phyloP scores from a whole-genome alignment of 2,797 vertebrate species.

The Oceanodroma leucorhoa region DNA sequence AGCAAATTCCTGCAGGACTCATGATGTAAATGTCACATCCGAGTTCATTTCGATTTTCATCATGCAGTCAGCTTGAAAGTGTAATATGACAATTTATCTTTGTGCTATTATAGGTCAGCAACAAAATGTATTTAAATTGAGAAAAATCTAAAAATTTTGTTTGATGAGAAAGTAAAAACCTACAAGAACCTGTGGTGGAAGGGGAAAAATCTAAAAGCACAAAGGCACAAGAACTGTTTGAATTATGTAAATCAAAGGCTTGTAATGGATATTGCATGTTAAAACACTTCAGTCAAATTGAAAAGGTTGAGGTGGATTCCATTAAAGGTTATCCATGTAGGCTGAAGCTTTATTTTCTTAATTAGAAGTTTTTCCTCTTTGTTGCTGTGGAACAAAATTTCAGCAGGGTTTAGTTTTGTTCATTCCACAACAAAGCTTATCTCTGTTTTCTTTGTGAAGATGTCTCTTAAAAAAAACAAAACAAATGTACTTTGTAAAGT shows the following conservation, averaged over 20 bases:
- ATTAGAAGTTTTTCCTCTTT: constrained; percentile 21
- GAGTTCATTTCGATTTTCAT: not conserved
- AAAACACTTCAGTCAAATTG: constrained; percentile 43
- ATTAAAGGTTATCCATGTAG: constrained; percentile 63
- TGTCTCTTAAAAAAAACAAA: not conserved
- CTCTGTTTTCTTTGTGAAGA: not conserved
- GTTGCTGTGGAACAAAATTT: not conserved
- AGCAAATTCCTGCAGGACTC: not conserved
- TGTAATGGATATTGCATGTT: constrained; percentile 39
- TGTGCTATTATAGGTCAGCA: not conserved
- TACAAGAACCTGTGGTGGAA: not conserved
- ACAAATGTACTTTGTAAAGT: not conserved
- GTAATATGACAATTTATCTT: not conserved
- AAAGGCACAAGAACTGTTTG: constrained; percentile 5
- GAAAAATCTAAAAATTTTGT: not conserved
- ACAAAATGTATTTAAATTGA: not conserved
- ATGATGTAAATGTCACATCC: not conserved
- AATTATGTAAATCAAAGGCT: constrained; percentile 47
- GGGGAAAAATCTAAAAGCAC: not conserved
- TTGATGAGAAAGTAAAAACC: not conserved
- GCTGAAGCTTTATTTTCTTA: constrained; percentile 44
- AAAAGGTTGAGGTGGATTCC: constrained; percentile 65
- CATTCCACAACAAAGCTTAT: not conserved
- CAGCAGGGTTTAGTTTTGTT: not conserved
- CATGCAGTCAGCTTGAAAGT: not conserved